phyloP scores from a whole-genome alignment of 2,797 vertebrate species.

The Sebastiscus tertius region DNA sequence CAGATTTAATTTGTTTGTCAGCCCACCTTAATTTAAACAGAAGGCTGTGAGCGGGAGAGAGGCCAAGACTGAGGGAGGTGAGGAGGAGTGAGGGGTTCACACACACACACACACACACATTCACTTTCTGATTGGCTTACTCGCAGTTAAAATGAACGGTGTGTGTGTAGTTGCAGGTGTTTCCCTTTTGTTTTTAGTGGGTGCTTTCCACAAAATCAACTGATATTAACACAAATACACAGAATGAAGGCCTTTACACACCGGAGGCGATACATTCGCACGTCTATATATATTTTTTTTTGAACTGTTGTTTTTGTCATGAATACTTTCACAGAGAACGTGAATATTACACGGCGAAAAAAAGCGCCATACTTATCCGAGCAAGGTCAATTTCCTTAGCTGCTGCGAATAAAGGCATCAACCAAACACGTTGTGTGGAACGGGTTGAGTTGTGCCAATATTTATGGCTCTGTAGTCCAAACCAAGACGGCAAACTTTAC shows the following conservation, averaged over 20 bases:
- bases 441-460: too few relatives aligned
- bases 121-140: slow-evolving; percentile 29
- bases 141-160: not conserved
- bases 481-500: too few relatives aligned
- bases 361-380: accelerated
- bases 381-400: too few relatives aligned
- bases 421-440: too few relatives aligned
- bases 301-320: too few relatives aligned
- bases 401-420: too few relatives aligned
- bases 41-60: slow-evolving; percentile 77
- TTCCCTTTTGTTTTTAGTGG: not conserved
- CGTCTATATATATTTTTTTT: too few relatives aligned
- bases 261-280: too few relatives aligned
- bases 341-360: too few relatives aligned
- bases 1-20: slow-evolving; percentile 90
- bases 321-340: too few relatives aligned
- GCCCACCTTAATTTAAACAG: slow-evolving; percentile 85
- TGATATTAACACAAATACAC: not conserved
- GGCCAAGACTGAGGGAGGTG: slow-evolving; percentile 46
- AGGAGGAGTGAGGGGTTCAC: slow-evolving; percentile 18
- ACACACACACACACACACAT: slow-evolving; percentile 11
- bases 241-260: not conserved
- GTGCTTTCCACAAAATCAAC: not conserved
- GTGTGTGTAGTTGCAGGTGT: not conserved
- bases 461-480: too few relatives aligned